Evolutionary conservation across 2,888 invertebrate genomes (phyloP), one percentile per base, ranked within the genome.

Genomic region (Pristionchus entomophagus): DNA sequence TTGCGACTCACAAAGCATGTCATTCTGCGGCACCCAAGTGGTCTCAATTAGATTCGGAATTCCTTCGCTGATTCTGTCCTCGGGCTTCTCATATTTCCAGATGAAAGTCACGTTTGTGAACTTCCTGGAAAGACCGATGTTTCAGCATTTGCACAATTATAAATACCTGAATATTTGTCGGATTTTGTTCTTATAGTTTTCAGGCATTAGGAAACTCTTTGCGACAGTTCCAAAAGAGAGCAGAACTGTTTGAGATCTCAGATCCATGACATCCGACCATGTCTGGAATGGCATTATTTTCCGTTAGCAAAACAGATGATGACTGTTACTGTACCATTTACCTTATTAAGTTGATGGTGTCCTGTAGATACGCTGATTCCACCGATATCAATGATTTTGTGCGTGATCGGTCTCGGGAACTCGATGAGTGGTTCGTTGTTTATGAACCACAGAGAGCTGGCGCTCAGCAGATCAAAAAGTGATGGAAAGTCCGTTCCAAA

Each of bases 191-290:
- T 89, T 90, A 73, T 87, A 86, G 19, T 84, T 35, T 32, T 83
- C 53, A 32, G 90, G 89, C 89, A 90, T 89, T 12, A 87, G 77
- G 2, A 86, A 85, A 19, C 89, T 88, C 6, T 89, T 87, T 5
- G 88, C 88, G 19, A 88, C 88, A 0, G 90, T 90, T 65, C 90
- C 90, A 62, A 90, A 90, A 0, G 90, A 90, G 2, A 90, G 83
- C 0, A 90, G 86, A 10, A 88, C 87, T 0, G 82, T 38, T n/a
- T 82, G 82, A 22, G 35, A n/a, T 26, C 82, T 56, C 8, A 82
- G 59, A 26, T 82, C 82, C 5, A 82, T 56, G 38, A 82, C 38
- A 38, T 56, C 56, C 0, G 82, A 82, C 82, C 82, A 82, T 4
- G 82, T 82, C 82, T 82, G 26, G 14, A 80, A 80, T n/a, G 5